Evolutionary conservation across 2,888 invertebrate species (phyloP).

Genomic region (Chloroclysta siterata): DNA sequence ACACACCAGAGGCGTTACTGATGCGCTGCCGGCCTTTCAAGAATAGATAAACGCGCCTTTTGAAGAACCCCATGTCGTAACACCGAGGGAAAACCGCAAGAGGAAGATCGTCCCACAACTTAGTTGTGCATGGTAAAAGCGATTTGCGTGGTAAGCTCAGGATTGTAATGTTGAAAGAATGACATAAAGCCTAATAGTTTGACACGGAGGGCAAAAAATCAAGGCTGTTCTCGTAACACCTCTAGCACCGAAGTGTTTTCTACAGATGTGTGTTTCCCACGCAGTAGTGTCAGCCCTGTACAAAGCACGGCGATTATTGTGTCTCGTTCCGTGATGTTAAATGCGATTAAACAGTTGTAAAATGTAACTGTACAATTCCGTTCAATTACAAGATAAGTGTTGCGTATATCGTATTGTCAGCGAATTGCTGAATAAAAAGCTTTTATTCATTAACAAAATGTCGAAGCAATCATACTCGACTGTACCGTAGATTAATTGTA

Average conservation of each 20-base stretch:
- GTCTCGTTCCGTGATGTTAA: conserved; percentile 43
- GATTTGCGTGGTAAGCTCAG: too few relatives aligned
- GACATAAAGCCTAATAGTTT: neutral
- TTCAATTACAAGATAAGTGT: conserved; percentile 64
- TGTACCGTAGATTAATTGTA: conserved; percentile 7
- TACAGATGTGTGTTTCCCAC: neutral
- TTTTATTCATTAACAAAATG: conserved; percentile 30
- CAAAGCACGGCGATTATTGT: conserved; percentile 41
- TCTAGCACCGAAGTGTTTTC: too few relatives aligned
- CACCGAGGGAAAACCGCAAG: too few relatives aligned
- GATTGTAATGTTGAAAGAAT: neutral
- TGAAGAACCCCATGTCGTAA: too few relatives aligned
- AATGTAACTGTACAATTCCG: conserved; percentile 56
- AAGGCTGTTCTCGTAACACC: neutral
- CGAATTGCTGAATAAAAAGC: conserved; percentile 29
- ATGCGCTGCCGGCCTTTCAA: too few relatives aligned
- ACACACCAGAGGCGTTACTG: too few relatives aligned
- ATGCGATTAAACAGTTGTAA: conserved; percentile 50
- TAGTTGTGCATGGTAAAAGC: too few relatives aligned
- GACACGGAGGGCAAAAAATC: too few relatives aligned
- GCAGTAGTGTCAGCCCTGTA: conserved; percentile 31
- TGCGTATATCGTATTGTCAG: conserved; percentile 50
- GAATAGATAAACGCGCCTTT: too few relatives aligned
- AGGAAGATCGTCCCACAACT: too few relatives aligned
- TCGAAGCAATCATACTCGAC: conserved; percentile 16